phyloP scores from a whole-genome alignment of 2,888 invertebrate species.

The Brachycybe producta region DNA sequence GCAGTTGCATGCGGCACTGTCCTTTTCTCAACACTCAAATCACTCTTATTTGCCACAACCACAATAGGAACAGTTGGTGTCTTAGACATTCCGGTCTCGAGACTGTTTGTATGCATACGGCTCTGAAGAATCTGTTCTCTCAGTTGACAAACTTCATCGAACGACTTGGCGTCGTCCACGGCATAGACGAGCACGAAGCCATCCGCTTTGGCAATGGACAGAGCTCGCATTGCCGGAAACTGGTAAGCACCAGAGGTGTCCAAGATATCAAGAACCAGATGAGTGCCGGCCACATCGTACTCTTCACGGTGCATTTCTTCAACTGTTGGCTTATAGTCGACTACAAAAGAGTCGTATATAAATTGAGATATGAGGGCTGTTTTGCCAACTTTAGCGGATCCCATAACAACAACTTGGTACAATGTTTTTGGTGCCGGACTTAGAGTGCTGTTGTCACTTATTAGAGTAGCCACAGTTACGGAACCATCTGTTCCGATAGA shows the following conservation, averaged over 20 bases:
- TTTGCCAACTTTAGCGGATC: slow-evolving; percentile 33
- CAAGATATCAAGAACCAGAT: slow-evolving; percentile 29
- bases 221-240: slow-evolving; percentile 34
- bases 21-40: slow-evolving; percentile 29
- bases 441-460: too few species aligned
- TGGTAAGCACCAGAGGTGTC: slow-evolving; percentile 33
- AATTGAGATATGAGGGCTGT: slow-evolving; percentile 33
- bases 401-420: slow-evolving; percentile 31
- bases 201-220: slow-evolving; percentile 32
- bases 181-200: slow-evolving; percentile 34
- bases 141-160: slow-evolving; percentile 25
- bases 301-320: slow-evolving; percentile 34
- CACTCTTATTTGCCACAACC: slow-evolving; percentile 39
- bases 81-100: slow-evolving; percentile 35
- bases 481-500: too few species aligned
- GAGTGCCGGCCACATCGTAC: slow-evolving; percentile 29
- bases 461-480: too few species aligned
- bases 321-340: slow-evolving; percentile 32
- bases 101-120: slow-evolving; percentile 24
- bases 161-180: slow-evolving; percentile 29
- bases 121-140: neutral
- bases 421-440: slow-evolving; percentile 9
- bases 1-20: slow-evolving; percentile 56
- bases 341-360: slow-evolving; percentile 30
- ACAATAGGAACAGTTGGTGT: slow-evolving; percentile 37